Conservation (phyloP, 2,888 invertebrate species). For the Drosophila mulleri region DNA sequence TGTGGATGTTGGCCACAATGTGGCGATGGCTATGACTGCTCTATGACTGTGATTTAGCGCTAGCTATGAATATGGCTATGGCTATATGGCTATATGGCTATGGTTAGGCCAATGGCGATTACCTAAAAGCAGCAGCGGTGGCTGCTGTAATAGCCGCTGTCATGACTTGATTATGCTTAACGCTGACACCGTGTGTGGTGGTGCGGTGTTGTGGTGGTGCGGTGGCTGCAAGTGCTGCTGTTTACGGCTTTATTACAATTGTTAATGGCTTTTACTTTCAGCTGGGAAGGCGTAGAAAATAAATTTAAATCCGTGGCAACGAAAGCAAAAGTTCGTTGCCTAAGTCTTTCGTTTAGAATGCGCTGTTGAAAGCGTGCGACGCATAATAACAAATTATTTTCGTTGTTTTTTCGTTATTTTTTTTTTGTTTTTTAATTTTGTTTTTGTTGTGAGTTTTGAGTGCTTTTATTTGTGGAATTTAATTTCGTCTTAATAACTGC, state of each 20-base stretch:
- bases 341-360: conserved; percentile 62
- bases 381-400: conserved; percentile 38
- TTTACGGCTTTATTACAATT: conserved; percentile 59
- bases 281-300: conserved; percentile 46
- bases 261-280: conserved; percentile 70
- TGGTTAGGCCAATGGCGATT: conserved; percentile 54
- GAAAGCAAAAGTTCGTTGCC: conserved; percentile 59
- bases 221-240: conserved; percentile 11
- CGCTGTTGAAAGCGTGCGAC: conserved; percentile 69
- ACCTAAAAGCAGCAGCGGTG: conserved; percentile 49
- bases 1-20: conserved; percentile 46
- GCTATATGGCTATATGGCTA: conserved; percentile 24
- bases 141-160: conserved; percentile 67
- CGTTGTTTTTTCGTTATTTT: conserved; percentile 32
- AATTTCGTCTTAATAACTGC: conserved; percentile 64
- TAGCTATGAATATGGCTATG: conserved; percentile 22
- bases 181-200: conserved; percentile 43
- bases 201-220: conserved; percentile 4
- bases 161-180: conserved; percentile 54
- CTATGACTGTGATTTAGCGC: conserved; percentile 8
- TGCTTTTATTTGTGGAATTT: conserved; percentile 46
- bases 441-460: conserved; percentile 20
- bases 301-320: conserved; percentile 30
- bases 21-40: conserved; percentile 24
- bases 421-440: conserved; percentile 3